These are phyloP conservation scores for Idaea dimidiata DNA, from an alignment of 2,888 invertebrate genomes.

Conservation along the genomic window DNA sequence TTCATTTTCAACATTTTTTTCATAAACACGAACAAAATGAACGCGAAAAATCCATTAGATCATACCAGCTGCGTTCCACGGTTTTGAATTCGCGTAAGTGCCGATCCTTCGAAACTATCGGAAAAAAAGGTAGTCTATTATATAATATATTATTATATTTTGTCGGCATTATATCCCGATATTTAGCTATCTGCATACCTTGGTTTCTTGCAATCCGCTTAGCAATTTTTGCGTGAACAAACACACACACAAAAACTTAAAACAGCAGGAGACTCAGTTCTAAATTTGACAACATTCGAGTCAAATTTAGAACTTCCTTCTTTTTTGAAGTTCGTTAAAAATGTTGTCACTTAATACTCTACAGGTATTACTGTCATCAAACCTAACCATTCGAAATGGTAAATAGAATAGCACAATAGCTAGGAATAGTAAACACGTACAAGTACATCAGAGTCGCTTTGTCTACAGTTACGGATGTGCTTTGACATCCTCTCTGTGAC, in stretches of 20 bases:
- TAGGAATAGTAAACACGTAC: background rate
- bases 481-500: background rate
- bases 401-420: background rate
- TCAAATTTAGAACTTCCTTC: too few relatives aligned
- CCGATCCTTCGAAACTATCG: background rate
- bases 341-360: too few relatives aligned
- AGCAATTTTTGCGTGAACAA: background rate
- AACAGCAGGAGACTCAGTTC: background rate
- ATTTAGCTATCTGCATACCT: background rate
- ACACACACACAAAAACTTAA: background rate
- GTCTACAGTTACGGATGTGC: background rate
- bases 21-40: slow-evolving; percentile 3
- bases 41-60: background rate
- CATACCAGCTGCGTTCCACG: background rate
- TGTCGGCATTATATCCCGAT: too few relatives aligned
- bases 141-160: too few relatives aligned
- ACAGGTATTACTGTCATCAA: background rate
- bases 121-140: too few relatives aligned
- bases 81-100: background rate
- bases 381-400: background rate
- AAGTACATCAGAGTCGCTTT: background rate
- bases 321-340: too few relatives aligned
- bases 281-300: too few relatives aligned
- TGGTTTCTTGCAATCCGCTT: background rate
- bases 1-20: slow-evolving; percentile 6